Percentiles rank a stretch among this genome's conserved stretches.
phyloP scores from a whole-genome alignment of 2,113 vertebrate species.

The Hippotragus niger region DNA sequence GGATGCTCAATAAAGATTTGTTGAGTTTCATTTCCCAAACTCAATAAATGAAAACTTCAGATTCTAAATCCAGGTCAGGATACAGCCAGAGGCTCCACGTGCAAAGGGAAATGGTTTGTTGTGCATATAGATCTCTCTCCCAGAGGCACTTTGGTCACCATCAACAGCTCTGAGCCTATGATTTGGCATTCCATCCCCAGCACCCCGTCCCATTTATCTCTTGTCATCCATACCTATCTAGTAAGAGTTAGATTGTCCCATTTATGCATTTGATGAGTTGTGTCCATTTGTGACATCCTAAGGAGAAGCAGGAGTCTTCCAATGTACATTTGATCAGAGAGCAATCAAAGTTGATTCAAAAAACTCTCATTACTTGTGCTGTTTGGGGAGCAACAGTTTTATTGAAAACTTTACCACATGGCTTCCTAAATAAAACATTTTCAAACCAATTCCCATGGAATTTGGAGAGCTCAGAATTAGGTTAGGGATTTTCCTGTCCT shows the following conservation, averaged over 20 bases:
- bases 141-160: neutral
- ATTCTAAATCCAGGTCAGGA: slow-evolving; percentile 53
- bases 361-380: neutral
- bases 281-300: neutral
- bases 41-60: slow-evolving; percentile 50
- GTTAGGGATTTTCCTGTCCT: neutral
- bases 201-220: neutral
- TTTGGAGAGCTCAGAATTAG: neutral
- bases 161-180: neutral
- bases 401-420: neutral
- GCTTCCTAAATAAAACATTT: slow-evolving; percentile 30
- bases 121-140: neutral
- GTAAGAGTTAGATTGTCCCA: neutral
- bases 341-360: neutral
- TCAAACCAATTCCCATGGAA: neutral
- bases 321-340: neutral
- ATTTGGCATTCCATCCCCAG: neutral
- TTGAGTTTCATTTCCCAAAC: slow-evolving; percentile 29
- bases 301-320: neutral
- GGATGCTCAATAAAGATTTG: slow-evolving; percentile 32
- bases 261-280: neutral
- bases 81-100: slow-evolving; percentile 28
- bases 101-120: neutral
- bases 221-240: neutral
- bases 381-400: neutral